Evolutionary conservation across 1,140 invertebrate genomes (phyloP), one percentile per base, ranked within the genome.

Genomic region (Armadillidium nasatum): DNA sequence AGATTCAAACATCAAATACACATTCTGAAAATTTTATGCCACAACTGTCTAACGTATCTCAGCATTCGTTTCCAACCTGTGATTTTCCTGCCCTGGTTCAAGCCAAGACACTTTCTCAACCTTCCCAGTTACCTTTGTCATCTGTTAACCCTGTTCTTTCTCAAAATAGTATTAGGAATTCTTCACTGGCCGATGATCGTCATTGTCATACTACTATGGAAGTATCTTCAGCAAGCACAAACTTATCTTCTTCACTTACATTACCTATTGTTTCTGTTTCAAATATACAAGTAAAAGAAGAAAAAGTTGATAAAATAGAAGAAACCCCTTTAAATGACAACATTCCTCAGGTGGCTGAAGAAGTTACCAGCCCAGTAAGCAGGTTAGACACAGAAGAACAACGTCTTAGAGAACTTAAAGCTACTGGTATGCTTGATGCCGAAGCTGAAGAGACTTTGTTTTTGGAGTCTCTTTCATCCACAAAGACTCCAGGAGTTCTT

Each of bases 331-430:
- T 33, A 33, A 33, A 33, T 33, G 33, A 33, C 2, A 33, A 33
- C 33, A 33, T 33, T 33, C 50, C 50, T 60, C 11, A 15, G 1
- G 11, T 60, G 11, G 3, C 7, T 7, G 50, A 60, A 60, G 19
- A 60, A 19, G 50, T 60, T 60, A 19, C 50, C 50, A 60, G 11
- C 50, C 50, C 50, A 2, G 50, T 60, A 13, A 60, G 50, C 19
- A 60, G 50, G 19, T 60, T 60, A 60, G 50, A 60, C 50, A 60
- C 50, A 13, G 50, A 60, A 60, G 50, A 60, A 19, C 50, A 60
- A 7, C 11, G 50, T 15, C 19, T 60, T 15, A 60, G 50, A 19
- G 50, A 60, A 19, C 50, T 60, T 19, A 60, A 19, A 60, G 50
- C 50, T 60, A 60, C 50, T 13, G 50, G 50, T 4, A 60, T 60